Base-by-base conservation (phyloP, 2,888 invertebrate species). In the Agriopis leucophaearia region DNA sequence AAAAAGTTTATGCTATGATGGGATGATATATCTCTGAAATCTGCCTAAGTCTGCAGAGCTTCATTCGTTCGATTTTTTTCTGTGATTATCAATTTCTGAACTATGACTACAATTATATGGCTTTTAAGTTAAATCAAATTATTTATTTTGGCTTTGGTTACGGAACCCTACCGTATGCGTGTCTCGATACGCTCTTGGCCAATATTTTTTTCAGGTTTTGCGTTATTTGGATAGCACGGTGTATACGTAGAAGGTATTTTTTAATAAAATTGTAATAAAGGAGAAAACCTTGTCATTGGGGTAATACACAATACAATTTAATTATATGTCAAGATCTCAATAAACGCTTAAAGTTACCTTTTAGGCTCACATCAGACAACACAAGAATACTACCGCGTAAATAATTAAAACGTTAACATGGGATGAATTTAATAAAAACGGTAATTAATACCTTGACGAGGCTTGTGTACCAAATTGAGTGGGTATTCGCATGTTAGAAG, bases 321-420 rank as follows among this genome's bases (percentile, higher is more conserved):
- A 70, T 70, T 56, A 64, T 58, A 56, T 56, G 35, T 3, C 38
- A 48, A 50, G 18, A 50, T 48, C 51, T 27, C 54, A 52, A 55
- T 65, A 67, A 57, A 68, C 55, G 51, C 58, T 51, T 12, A 48
- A 51, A 60, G 54, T 60, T 65, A 38, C 57, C 54, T 62, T 64
- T 57, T 60, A 65, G 40, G 45, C 54, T 57, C 38, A 48, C 54
- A 10, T 67, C 50, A 58, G 55, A 48, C 16, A 59, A 54, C 45
- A 64, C 66, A 69, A 62, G 64, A 63, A 64, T 55, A 64, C 64
- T 52, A 57, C 13, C 44, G 54, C 51, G 64, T 66, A 64, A 63
- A 65, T 72, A 70, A 66, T 66, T 70, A 66, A 61, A 67, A 59
- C 18, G 55, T 60, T 64, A 69, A 51, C 47, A 52, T 51, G 35